Evolutionary conservation across 2,113 vertebrate genomes (phyloP), one percentile per base, ranked within the genome.

Genomic region (Eublepharis macularius): DNA sequence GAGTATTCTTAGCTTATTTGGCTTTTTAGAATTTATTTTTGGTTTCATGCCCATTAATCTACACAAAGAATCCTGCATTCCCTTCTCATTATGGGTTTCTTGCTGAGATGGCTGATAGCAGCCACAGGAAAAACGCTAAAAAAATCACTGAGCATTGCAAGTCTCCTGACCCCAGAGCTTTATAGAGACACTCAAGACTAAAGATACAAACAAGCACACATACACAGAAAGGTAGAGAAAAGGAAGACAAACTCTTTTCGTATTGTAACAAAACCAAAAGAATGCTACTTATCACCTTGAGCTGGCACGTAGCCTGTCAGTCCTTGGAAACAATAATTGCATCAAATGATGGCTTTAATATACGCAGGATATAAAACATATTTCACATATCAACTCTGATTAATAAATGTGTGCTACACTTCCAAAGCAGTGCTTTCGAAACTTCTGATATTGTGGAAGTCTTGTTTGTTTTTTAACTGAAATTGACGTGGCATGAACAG

Each of bases 11-110:
- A 32, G 49, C 45, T 92, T 89, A 76, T 89, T 6, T 70, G 12
- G 1, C 0, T 82, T 66, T 36, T 80, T 72, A 88, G 57, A 89
- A 93, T 87, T 93, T 86, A 21, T 70, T 87, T 93, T 81, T 45
- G 0, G 11, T 63, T 90, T 91, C 26, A 81, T 9, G 81, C 75
- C 43, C 41, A 88, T 91, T 91, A 93, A 87, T 70, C 24, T 88
- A 32, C 0, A 6, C 24, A 82, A 74, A 81, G 47, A 93, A 51
- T 89, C 93, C 86, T 87, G 19, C 2, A 51, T 92, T 94, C 66
- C 76, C 1, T 3, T 87, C 45, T 90, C 54, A 41, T 72, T 70
- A 68, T 11, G 89, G 17, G 4, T 12, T 89, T 85, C 12, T 70
- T 86, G 66, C 21, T 69, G 84, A 84, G 91, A 90, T 83, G 26